phyloP scores from a whole-genome alignment of 2,888 invertebrate species.

The Tachina grossa region DNA sequence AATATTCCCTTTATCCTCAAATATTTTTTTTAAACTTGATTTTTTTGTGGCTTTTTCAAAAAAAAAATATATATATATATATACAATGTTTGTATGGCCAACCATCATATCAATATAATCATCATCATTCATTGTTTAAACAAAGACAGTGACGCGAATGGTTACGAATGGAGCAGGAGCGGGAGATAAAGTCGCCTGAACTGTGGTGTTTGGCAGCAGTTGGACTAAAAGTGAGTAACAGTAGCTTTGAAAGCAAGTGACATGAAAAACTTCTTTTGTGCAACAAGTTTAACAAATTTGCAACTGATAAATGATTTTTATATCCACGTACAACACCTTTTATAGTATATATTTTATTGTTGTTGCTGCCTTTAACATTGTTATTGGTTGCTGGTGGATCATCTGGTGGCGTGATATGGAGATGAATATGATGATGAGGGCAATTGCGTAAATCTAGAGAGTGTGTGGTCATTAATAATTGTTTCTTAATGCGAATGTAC shows the following conservation, averaged over 20 bases:
- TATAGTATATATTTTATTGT: conserved; percentile 49
- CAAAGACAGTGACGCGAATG: conserved; percentile 13
- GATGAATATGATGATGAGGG: conserved; percentile 25
- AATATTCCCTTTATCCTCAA: conserved; percentile 55
- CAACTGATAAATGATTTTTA: conserved; percentile 80
- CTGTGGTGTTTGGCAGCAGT: neutral
- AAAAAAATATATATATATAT: too few relatives aligned
- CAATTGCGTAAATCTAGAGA: conserved; percentile 20
- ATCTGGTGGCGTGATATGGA: conserved; percentile 25
- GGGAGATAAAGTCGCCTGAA: conserved; percentile 1
- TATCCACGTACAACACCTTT: conserved; percentile 74
- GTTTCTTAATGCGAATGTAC: conserved; percentile 65
- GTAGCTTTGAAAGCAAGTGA: conserved; percentile 77
- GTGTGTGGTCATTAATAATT: conserved; percentile 79
- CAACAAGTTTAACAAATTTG: conserved; percentile 80
- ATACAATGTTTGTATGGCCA: conserved; percentile 51
- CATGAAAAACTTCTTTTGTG: conserved; percentile 81
- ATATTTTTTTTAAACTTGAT: conserved; percentile 20
- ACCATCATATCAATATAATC: conserved; percentile 68
- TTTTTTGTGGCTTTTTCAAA: neutral
- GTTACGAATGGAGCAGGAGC: neutral
- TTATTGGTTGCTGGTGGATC: conserved; percentile 28
- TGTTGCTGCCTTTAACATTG: neutral
- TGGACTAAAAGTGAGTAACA: conserved; percentile 70
- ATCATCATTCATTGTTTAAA: conserved; percentile 69